Conservation (phyloP, 2,797 vertebrate genomes). For the Jordanella pulchra region DNA sequence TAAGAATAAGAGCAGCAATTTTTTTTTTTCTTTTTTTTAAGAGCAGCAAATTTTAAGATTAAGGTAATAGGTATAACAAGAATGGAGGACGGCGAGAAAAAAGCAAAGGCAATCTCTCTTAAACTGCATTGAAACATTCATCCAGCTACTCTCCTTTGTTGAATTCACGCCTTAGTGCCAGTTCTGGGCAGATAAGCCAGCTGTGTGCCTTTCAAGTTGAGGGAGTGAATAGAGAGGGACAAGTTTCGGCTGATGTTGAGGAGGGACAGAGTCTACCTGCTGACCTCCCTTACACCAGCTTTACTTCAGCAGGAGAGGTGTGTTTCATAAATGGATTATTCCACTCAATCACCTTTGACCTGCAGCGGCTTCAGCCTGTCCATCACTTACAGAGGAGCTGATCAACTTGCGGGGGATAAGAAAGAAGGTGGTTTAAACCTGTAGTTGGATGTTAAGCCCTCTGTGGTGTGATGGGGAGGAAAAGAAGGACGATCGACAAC, state of each 20-base stretch:
- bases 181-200: slow-evolving; percentile 67
- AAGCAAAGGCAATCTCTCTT: slow-evolving; percentile 60
- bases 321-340: slow-evolving; percentile 78
- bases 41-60: too few relatives aligned
- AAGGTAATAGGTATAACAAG: slow-evolving; percentile 35
- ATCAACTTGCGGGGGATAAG: slow-evolving; percentile 44
- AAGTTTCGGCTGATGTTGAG: slow-evolving; percentile 60
- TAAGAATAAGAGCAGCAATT: slow-evolving; percentile 25
- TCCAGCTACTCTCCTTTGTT: slow-evolving; percentile 55
- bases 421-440: slow-evolving; percentile 53
- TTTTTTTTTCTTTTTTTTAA: too few relatives aligned
- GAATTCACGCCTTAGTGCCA: slow-evolving; percentile 70
- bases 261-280: slow-evolving; percentile 55
- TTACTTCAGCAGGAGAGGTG: slow-evolving; percentile 54
- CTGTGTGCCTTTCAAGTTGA: slow-evolving; percentile 70
- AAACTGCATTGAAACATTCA: slow-evolving; percentile 64
- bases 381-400: slow-evolving; percentile 62
- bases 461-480: slow-evolving; percentile 21
- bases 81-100: slow-evolving; percentile 43
- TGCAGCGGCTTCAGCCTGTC: slow-evolving; percentile 58
- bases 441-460: slow-evolving; percentile 55
- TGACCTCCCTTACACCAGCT: slow-evolving; percentile 70
- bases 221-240: slow-evolving; percentile 66
- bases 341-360: slow-evolving; percentile 71
- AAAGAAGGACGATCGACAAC: slow-evolving; percentile 14